Percentiles rank a stretch among this genome's conserved stretches.
phyloP scores from a whole-genome alignment of 2,113 vertebrate species.

The Notothenia coriiceps region DNA sequence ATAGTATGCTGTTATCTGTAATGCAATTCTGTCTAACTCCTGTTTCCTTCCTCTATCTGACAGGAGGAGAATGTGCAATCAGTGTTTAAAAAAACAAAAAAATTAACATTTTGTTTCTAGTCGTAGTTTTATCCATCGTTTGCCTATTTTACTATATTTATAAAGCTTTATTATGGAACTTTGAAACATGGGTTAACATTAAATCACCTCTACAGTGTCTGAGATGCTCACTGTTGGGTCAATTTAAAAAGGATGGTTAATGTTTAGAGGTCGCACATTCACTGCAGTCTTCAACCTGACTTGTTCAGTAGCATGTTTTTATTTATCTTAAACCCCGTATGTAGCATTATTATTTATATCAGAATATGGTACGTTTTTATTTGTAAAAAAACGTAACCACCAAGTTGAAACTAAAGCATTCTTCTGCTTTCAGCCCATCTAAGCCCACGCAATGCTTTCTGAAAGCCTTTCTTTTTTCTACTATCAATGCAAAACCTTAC shows the following conservation, averaged over 20 bases:
- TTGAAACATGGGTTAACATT: too few relatives aligned
- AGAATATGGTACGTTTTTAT: not conserved
- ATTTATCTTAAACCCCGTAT: not conserved
- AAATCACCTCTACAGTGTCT: too few relatives aligned
- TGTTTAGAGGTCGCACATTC: too few relatives aligned
- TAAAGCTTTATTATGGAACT: not conserved
- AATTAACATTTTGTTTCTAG: too few relatives aligned
- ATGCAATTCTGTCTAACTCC: constrained; percentile 30
- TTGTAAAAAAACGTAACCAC: not conserved
- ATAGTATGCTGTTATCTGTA: constrained; percentile 5
- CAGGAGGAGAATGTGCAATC: constrained; percentile 32
- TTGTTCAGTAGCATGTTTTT: not conserved
- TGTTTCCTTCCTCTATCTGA: constrained; percentile 64
- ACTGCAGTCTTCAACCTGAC: too few relatives aligned
- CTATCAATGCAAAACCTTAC: not conserved
- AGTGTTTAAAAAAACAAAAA: not conserved
- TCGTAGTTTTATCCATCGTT: too few relatives aligned
- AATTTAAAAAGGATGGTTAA: too few relatives aligned
- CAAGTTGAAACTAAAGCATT: not conserved
- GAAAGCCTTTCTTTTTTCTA: not conserved
- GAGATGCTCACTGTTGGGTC: too few relatives aligned
- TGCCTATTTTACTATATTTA: too few relatives aligned
- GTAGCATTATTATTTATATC: not conserved
- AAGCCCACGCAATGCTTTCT: too few relatives aligned
- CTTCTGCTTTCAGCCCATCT: too few relatives aligned